Conservation (phyloP, 2,888 invertebrate genomes). For the Spodoptera exigua region DNA sequence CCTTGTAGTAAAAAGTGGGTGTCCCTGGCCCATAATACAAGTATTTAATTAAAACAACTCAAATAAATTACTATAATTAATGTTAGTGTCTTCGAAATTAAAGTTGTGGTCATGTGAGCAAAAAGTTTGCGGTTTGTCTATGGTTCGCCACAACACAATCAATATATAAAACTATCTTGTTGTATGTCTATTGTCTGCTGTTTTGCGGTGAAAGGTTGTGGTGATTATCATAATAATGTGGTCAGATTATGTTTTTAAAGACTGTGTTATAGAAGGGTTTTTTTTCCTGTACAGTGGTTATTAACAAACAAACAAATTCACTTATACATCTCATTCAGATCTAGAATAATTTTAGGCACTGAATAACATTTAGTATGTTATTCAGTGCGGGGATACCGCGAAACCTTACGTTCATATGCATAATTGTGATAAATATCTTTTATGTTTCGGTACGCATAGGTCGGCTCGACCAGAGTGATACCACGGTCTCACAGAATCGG, state of each 20-base stretch:
- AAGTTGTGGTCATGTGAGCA: constrained; percentile 30
- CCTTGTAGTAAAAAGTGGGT: not conserved
- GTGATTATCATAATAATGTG: constrained; percentile 31
- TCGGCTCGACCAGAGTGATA: too few relatives aligned
- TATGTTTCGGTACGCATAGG: too few relatives aligned
- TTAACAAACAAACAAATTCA: constrained; percentile 54
- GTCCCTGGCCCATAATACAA: too few relatives aligned
- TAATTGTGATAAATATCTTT: too few relatives aligned
- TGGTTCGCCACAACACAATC: constrained; percentile 37
- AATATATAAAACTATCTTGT: constrained; percentile 27
- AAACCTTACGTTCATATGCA: too few relatives aligned
- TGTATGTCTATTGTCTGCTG: constrained; percentile 42
- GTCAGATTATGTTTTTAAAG: constrained; percentile 10
- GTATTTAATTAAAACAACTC: not conserved
- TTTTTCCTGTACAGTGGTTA: constrained; percentile 33
- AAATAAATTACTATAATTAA: not conserved
- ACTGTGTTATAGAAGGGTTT: not conserved
- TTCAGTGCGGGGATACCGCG: too few relatives aligned
- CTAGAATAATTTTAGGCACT: too few relatives aligned
- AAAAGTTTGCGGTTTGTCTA: constrained; percentile 24
- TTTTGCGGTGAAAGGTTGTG: constrained; percentile 38
- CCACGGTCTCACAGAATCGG: too few relatives aligned
- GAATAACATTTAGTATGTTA: too few relatives aligned
- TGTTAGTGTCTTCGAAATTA: constrained; percentile 11
- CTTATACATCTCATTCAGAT: too few relatives aligned